Evolutionary conservation across 1,140 invertebrate genomes (phyloP).

Genomic region (Amphibalanus amphitrite): DNA sequence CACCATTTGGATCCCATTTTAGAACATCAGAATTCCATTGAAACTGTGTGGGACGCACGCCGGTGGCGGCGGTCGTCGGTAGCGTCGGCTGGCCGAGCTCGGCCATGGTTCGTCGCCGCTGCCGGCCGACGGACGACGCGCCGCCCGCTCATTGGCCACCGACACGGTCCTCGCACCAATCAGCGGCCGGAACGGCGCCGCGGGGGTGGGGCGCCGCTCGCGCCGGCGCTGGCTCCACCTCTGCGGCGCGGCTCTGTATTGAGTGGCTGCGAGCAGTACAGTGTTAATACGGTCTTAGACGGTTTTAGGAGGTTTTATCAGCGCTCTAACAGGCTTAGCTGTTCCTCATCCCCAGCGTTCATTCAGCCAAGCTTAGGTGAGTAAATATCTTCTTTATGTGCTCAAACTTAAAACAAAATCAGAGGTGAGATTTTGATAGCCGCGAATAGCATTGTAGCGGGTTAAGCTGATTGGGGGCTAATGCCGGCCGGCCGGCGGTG

Average conservation of each 20-base stretch:
- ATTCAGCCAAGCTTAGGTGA: constrained; percentile 4
- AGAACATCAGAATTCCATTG: neutral
- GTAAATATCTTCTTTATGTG: constrained; percentile 4
- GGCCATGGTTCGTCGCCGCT: neutral
- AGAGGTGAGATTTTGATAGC: neutral
- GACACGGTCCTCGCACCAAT: neutral
- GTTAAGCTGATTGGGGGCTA: neutral
- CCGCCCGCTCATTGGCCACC: neutral
- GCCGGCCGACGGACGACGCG: too few relatives aligned
- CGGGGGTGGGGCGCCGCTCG: too few relatives aligned
- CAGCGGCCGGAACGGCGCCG: neutral
- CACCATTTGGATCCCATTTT: neutral
- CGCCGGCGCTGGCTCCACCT: neutral
- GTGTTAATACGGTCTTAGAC: constrained; percentile 6
- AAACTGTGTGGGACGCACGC: neutral
- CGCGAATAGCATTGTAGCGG: neutral
- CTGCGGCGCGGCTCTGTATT: neutral
- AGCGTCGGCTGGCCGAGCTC: neutral
- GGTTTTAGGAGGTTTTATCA: constrained; percentile 4
- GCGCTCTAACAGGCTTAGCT: constrained; percentile 2
- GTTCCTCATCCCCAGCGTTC: neutral
- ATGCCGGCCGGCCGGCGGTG: neutral
- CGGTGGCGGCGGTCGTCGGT: too few relatives aligned
- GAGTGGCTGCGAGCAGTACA: neutral
- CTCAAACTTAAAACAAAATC: constrained; percentile 2